phyloP scores from a whole-genome alignment of 2,797 vertebrate genomes.

The Morelia viridis region DNA sequence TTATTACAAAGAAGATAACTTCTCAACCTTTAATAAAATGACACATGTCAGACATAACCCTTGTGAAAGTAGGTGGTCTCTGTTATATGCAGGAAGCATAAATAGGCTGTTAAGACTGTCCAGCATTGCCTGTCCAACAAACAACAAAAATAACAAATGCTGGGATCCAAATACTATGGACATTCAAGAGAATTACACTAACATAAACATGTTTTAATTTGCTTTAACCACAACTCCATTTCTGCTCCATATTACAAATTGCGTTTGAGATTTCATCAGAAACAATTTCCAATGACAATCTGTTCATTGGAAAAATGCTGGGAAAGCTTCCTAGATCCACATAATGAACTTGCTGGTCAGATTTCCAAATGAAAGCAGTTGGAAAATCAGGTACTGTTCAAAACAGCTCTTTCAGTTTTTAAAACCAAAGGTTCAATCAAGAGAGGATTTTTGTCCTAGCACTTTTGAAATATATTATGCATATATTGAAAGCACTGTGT shows the following conservation, averaged over 20 bases:
- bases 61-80: not conserved
- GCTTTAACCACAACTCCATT: not conserved
- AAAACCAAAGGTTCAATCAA: slow-evolving; percentile 43
- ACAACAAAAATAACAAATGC: not conserved
- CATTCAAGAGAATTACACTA: not conserved
- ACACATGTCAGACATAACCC: not conserved
- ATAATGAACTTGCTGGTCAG: slow-evolving; percentile 58
- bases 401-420: slow-evolving; percentile 51
- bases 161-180: not conserved
- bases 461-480: not conserved
- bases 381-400: not conserved
- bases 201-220: not conserved
- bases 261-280: not conserved
- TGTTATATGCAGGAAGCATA: not conserved
- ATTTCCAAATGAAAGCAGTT: slow-evolving; percentile 64
- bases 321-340: slow-evolving; percentile 63
- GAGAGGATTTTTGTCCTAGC: not conserved
- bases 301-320: slow-evolving; percentile 56
- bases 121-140: not conserved
- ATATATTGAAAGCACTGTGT: not conserved
- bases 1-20: not conserved
- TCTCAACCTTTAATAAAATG: not conserved
- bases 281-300: not conserved
- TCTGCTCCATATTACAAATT: not conserved
- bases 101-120: not conserved